phyloP scores from a whole-genome alignment of 2,797 vertebrate genomes.

The Notoglanidium macrostoma region DNA sequence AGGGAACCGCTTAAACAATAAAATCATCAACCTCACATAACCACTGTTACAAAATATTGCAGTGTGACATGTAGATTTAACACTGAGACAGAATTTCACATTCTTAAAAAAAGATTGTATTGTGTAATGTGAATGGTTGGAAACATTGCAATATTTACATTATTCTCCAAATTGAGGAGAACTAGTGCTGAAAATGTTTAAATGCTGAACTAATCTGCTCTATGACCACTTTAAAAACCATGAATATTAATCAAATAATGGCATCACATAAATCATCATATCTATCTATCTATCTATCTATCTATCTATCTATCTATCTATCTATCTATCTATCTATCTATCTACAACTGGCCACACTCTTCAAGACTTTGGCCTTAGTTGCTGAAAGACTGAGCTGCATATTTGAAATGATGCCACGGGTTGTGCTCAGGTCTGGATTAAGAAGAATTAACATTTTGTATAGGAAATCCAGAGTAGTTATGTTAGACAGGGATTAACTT shows the following conservation, averaged over 20 bases:
- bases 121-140: neutral
- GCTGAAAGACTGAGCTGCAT: neutral
- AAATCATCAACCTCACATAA: neutral
- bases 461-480: neutral
- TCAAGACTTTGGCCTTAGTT: neutral
- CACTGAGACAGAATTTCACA: neutral
- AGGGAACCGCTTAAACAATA: too few species aligned
- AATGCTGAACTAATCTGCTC: neutral
- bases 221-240: neutral
- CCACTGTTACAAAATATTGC: neutral
- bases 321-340: too few species aligned
- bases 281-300: too few species aligned
- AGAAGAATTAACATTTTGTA: conserved; percentile 8
- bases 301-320: too few species aligned
- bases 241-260: neutral
- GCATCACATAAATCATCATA: neutral
- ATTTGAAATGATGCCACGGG: neutral
- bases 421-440: conserved; percentile 4
- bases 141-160: neutral
- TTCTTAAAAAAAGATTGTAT: neutral
- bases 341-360: neutral
- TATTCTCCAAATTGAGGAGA: neutral
- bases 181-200: neutral
- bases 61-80: neutral
- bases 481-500: conserved; percentile 6